Percentiles rank a stretch among this genome's conserved stretches.
phyloP scores from a whole-genome alignment of 2,797 vertebrate species.

The Urophycis tenuis region DNA sequence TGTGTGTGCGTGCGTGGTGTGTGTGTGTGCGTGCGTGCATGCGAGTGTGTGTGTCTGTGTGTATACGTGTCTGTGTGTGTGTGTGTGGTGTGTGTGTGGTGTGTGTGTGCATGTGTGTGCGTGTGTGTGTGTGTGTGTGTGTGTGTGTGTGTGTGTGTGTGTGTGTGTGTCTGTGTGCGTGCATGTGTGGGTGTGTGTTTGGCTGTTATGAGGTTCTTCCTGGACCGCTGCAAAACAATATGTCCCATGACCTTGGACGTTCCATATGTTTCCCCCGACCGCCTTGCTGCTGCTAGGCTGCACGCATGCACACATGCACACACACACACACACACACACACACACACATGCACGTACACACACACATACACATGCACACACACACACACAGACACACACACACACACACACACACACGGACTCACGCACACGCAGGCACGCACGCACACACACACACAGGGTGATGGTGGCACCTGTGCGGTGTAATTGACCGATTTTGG shows the following conservation, averaged over 20 bases:
- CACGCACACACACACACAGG: neutral
- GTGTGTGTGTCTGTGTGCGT: neutral
- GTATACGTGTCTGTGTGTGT: neutral
- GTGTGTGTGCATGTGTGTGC: no score
- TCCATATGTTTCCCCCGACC: slow-evolving; percentile 13
- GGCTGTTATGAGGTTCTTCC: slow-evolving; percentile 45
- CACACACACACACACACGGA: neutral
- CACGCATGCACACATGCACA: neutral
- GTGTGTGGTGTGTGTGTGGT: slow-evolving; percentile 15
- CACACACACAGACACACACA: neutral
- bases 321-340: neutral
- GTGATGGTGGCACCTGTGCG: neutral
- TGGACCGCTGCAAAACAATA: slow-evolving; percentile 33
- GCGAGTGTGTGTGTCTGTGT: no score
- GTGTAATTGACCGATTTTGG: neutral
- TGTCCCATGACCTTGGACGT: slow-evolving; percentile 43
- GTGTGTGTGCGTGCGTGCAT: no score
- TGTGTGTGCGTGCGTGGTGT: neutral
- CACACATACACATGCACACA: neutral
- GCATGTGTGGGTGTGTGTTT: slow-evolving; percentile 35
- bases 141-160: neutral
- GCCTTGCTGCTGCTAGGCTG: neutral
- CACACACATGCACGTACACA: neutral
- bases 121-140: no score
- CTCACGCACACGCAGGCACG: no score